These are phyloP conservation scores for Hesperophylax magnus DNA, from an alignment of 1,140 invertebrate species.

Conservation along the genomic window DNA sequence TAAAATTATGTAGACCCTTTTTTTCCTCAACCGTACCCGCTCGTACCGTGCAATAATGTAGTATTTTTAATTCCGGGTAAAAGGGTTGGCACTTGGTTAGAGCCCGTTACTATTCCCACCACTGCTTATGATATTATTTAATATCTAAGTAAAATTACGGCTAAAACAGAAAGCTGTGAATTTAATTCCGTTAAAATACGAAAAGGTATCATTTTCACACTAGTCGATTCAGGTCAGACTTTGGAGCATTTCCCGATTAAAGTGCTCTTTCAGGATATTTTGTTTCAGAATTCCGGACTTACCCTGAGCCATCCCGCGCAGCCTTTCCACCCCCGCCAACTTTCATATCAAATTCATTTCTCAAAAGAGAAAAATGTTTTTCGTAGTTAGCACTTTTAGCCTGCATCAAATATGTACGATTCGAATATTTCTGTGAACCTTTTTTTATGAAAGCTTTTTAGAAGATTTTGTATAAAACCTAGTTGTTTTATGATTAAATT, in stretches of 20 bases:
- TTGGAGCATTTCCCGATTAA: constrained; percentile 17
- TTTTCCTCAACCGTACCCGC: too few relatives aligned
- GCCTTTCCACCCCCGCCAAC: neutral
- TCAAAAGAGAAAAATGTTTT: neutral
- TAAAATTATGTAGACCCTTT: too few relatives aligned
- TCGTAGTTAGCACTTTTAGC: neutral
- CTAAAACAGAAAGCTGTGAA: neutral
- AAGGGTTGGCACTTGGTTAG: too few relatives aligned
- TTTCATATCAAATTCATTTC: constrained; percentile 24
- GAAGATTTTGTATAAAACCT: too few relatives aligned
- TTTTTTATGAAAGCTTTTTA: too few relatives aligned
- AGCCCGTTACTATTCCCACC: too few relatives aligned
- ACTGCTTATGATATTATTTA: too few relatives aligned
- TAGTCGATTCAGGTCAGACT: neutral
- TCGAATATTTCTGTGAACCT: neutral
- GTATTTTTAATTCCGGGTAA: too few relatives aligned
- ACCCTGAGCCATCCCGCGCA: neutral
- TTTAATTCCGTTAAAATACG: constrained; percentile 18
- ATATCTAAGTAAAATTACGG: neutral
- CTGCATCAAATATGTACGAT: constrained; percentile 6
- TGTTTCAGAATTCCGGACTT: neutral
- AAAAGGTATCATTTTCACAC: constrained; percentile 7
- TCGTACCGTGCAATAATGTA: too few relatives aligned
- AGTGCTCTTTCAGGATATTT: constrained; percentile 24
- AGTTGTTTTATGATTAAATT: too few relatives aligned